These are phyloP conservation scores for Seriola dumerili DNA, from an alignment of 2,113 vertebrate genomes.

Conservation along the genomic window DNA sequence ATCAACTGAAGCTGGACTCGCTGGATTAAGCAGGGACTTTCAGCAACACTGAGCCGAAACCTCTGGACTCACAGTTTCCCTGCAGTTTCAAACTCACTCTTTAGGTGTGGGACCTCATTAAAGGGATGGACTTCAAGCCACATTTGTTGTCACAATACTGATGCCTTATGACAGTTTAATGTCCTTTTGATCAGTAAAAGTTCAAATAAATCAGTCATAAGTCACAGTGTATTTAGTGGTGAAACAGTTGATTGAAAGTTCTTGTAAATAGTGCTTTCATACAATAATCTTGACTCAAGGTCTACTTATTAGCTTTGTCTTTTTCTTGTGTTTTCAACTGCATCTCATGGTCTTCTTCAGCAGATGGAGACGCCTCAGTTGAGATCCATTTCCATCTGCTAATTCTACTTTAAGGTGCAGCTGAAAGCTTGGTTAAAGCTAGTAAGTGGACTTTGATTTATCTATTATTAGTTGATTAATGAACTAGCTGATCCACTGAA, in stretches of 20 bases:
- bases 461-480: too few relatives aligned
- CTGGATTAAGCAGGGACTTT: slow-evolving; percentile 10
- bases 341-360: too few relatives aligned
- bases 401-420: too few relatives aligned
- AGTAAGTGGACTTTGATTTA: too few relatives aligned
- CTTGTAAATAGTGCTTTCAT: too few relatives aligned
- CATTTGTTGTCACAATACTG: too few relatives aligned
- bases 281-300: not conserved
- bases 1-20: slow-evolving; percentile 24
- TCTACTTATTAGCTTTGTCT: not conserved
- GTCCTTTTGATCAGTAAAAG: not conserved
- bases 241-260: too few relatives aligned
- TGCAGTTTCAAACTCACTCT: not conserved
- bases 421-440: too few relatives aligned
- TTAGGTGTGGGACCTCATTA: not conserved
- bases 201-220: not conserved
- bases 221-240: not conserved
- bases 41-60: not conserved
- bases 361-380: too few relatives aligned
- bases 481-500: too few relatives aligned
- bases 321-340: not conserved
- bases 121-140: not conserved
- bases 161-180: not conserved
- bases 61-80: not conserved
- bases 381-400: too few relatives aligned